A percentile compares a stretch with the other conserved stretches of the same genome.
Conservation (phyloP, 2,797 vertebrate genomes). For the Myotis findleyi region DNA sequence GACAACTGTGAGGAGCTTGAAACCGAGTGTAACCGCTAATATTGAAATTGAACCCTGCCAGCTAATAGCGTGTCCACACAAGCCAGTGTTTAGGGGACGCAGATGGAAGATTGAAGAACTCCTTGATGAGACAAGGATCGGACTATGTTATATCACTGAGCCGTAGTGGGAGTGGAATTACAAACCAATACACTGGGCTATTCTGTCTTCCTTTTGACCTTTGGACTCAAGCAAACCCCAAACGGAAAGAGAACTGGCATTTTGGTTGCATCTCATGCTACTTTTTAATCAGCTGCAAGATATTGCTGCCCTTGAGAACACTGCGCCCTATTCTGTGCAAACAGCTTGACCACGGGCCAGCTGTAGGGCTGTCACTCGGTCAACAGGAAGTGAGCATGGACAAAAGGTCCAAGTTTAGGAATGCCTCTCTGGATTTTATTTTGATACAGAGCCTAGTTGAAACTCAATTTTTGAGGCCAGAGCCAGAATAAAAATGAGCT, state of each 20-base stretch:
- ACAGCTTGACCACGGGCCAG: constrained; percentile 87
- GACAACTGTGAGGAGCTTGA: constrained; percentile 24
- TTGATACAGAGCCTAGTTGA: constrained; percentile 86
- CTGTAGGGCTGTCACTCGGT: constrained; percentile 86
- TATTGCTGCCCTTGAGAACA: constrained; percentile 86
- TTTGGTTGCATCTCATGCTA: constrained; percentile 62
- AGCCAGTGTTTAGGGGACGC: constrained; percentile 61
- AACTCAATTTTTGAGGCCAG: constrained; percentile 79
- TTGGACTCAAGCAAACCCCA: constrained; percentile 75
- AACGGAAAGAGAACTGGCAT: constrained; percentile 48
- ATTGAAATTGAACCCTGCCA: constrained; percentile 76
- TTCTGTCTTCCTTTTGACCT: constrained; percentile 70
- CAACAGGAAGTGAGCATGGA: constrained; percentile 91
- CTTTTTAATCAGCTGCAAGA: constrained; percentile 81
- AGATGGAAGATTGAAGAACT: constrained; percentile 48
- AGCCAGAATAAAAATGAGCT: constrained; percentile 82
- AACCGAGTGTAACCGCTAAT: constrained; percentile 42
- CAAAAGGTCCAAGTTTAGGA: constrained; percentile 93
- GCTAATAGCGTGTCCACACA: constrained; percentile 64
- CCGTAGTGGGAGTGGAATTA: constrained; percentile 53
- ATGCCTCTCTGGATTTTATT: constrained; percentile 87
- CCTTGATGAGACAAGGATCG: constrained; percentile 52
- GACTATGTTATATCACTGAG: not conserved
- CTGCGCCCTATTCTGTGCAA: constrained; percentile 86
- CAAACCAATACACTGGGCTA: not conserved